Evolutionary conservation across 2,888 invertebrate species (phyloP).

Genomic region (Melanostoma scalare): DNA sequence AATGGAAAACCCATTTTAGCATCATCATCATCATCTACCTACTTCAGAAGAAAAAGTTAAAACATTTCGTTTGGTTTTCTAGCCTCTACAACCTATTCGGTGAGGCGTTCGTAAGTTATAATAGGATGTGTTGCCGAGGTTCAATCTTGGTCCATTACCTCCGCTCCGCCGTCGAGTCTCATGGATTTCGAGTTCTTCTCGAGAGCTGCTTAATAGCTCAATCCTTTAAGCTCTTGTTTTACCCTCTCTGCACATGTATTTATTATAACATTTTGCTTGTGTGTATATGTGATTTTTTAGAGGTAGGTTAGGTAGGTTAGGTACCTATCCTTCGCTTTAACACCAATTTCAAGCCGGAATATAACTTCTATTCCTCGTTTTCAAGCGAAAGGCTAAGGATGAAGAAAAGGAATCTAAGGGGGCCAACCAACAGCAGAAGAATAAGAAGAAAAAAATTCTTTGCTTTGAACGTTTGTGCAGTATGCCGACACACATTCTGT

Average conservation of each 20-base stretch:
- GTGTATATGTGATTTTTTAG: constrained; percentile 33
- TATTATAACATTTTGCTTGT: constrained; percentile 35
- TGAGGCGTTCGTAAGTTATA: background rate
- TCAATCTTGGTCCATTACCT: constrained; percentile 35
- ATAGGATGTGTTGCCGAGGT: constrained; percentile 25
- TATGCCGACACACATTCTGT: constrained; percentile 66
- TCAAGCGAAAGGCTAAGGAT: constrained; percentile 5
- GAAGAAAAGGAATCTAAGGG: constrained; percentile 6
- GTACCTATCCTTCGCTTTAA: constrained; percentile 67
- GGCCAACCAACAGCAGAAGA: constrained; percentile 7
- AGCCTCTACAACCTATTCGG: background rate
- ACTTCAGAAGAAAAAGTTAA: constrained; percentile 31
- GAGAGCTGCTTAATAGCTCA: constrained; percentile 54
- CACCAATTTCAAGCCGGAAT: constrained; percentile 58
- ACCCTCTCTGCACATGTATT: constrained; percentile 47
- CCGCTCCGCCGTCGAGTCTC: constrained; percentile 10
- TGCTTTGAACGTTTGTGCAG: constrained; percentile 62
- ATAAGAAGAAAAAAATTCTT: constrained; percentile 37
- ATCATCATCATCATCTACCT: constrained; percentile 3
- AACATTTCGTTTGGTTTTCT: constrained; percentile 4
- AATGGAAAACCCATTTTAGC: constrained; percentile 41
- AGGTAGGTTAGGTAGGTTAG: constrained; percentile 58
- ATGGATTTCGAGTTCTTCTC: background rate
- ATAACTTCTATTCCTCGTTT: constrained; percentile 35
- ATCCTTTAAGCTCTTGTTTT: constrained; percentile 62